Conservation (phyloP, 1,140 invertebrate genomes). For the Pachyrhynchus sulphureomaculatus region DNA sequence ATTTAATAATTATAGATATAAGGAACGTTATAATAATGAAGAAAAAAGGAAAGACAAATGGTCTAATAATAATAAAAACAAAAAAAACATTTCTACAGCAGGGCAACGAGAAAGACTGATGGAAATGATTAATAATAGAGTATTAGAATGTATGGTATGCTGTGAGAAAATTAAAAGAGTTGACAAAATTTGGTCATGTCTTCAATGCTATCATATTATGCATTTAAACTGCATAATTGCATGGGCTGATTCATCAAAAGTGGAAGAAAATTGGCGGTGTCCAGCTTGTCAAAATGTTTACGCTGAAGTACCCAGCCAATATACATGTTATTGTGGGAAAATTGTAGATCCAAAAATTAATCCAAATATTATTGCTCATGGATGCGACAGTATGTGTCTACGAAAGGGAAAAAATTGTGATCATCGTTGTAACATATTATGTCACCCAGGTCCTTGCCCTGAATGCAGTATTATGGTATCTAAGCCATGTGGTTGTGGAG, state of each 20-base stretch:
- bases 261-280: conserved; percentile 83
- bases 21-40: not conserved
- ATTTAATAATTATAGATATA: not conserved
- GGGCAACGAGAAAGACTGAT: conserved; percentile 77
- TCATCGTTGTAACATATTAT: conserved; percentile 84
- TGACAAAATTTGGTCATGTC: conserved; percentile 86
- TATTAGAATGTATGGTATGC: conserved; percentile 90
- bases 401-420: conserved; percentile 66
- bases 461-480: conserved; percentile 65
- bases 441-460: conserved; percentile 90
- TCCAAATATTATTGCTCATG: conserved; percentile 70
- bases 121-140: conserved; percentile 74
- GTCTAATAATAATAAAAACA: not conserved
- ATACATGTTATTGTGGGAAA: conserved; percentile 85
- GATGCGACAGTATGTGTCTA: conserved; percentile 84
- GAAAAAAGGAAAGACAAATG: not conserved
- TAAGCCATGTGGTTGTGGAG: conserved; percentile 73
- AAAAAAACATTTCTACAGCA: conserved; percentile 39
- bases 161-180: conserved; percentile 78
- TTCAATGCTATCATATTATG: conserved; percentile 86
- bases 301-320: conserved; percentile 67
- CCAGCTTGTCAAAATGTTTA: conserved; percentile 84
- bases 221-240: conserved; percentile 88
- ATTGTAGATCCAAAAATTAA: conserved; percentile 62
- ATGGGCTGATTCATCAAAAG: conserved; percentile 83